Conservation (phyloP, 2,888 invertebrate genomes). For the Pristionchus arcanus region DNA sequence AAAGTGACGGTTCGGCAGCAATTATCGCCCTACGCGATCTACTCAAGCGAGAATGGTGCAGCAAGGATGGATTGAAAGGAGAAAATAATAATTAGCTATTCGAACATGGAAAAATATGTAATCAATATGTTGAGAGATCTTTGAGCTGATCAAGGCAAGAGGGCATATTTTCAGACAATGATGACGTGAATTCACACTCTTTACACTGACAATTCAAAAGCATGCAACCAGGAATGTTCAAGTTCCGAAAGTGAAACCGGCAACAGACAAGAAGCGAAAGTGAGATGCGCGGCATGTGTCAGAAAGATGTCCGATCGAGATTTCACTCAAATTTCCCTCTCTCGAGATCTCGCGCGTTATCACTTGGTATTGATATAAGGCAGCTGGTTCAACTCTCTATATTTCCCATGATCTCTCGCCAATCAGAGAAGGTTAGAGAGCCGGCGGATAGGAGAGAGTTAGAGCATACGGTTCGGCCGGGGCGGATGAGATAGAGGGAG, state of each 20-base stretch:
- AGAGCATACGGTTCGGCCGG: background rate
- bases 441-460: background rate
- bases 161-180: too few relatives aligned
- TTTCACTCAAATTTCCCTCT: background rate
- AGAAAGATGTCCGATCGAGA: background rate
- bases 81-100: too few relatives aligned
- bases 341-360: constrained; percentile 17
- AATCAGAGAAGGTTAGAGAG: background rate
- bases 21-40: background rate
- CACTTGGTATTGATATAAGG: constrained; percentile 42
- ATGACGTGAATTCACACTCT: too few relatives aligned
- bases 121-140: too few relatives aligned
- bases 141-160: too few relatives aligned
- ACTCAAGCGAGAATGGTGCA: background rate
- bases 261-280: background rate
- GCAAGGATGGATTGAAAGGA: too few relatives aligned
- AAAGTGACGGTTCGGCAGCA: background rate
- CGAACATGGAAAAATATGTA: too few relatives aligned
- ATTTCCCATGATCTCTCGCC: background rate
- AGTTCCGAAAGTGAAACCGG: background rate
- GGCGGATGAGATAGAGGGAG: background rate
- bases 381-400: background rate
- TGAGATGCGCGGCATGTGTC: constrained; percentile 21
- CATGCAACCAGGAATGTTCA: background rate
- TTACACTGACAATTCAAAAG: too few relatives aligned